Percentiles rank a stretch among this genome's conserved stretches.
These are phyloP conservation scores for Pachydiplax longipennis DNA, from an alignment of 2,888 invertebrate genomes.

Conservation along the genomic window DNA sequence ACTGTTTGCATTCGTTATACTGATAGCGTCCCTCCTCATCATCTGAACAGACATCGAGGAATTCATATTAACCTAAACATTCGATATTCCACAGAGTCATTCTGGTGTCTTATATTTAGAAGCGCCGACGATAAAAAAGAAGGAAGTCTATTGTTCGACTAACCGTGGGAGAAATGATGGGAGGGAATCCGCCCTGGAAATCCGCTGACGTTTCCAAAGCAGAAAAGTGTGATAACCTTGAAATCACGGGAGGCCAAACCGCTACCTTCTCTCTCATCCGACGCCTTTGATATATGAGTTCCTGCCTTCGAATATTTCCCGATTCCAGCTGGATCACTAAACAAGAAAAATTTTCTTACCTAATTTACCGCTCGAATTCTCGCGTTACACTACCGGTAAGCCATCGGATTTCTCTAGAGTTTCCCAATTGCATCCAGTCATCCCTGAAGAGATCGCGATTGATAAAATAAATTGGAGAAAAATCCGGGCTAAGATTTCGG, in stretches of 20 bases:
- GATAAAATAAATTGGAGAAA: no score
- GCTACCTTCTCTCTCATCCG: background rate
- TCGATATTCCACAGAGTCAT: no score
- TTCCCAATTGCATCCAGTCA: background rate
- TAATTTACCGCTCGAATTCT: background rate
- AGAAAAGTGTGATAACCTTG: background rate
- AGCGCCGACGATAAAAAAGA: background rate
- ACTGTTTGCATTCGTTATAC: no score
- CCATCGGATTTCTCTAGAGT: background rate
- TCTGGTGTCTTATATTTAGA: no score
- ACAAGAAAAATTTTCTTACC: background rate
- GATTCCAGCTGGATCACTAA: background rate
- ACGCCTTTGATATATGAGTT: background rate
- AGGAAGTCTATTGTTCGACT: background rate
- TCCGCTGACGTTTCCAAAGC: background rate
- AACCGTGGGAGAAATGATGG: background rate
- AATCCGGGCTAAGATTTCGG: background rate
- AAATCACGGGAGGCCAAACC: background rate
- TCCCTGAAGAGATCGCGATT: no score
- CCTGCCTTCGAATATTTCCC: background rate
- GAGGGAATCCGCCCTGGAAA: background rate
- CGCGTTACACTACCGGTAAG: background rate
- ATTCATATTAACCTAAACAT: no score
- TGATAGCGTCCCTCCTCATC: no score
- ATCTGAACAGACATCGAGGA: no score